Conservation (phyloP, 2,113 vertebrate genomes). For the Lutjanus erythropterus region DNA sequence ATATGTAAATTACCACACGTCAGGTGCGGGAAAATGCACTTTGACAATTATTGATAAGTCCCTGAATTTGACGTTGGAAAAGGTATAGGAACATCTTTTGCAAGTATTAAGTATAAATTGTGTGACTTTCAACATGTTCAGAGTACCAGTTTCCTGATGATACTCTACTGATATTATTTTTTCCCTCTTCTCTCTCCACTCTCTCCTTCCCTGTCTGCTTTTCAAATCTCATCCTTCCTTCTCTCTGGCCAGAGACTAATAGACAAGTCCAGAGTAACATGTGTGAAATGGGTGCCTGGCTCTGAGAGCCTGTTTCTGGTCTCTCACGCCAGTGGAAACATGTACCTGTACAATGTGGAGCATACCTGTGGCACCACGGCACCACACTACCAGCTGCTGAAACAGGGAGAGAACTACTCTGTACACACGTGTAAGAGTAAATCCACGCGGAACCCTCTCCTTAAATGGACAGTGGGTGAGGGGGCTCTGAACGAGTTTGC, state of each 20-base stretch:
- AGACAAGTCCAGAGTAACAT: constrained; percentile 98
- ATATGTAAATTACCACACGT: too few species aligned
- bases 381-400: constrained; percentile 98
- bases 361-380: constrained; percentile 96
- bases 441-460: constrained; percentile 97
- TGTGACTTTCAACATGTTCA: constrained; percentile 12
- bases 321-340: constrained; percentile 96
- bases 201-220: constrained; percentile 1
- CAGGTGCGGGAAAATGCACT: too few species aligned
- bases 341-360: constrained; percentile 99
- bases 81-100: too few species aligned
- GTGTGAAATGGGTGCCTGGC: constrained; percentile 98
- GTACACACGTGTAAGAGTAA: constrained; percentile 99
- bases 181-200: neutral
- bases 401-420: constrained; percentile 97
- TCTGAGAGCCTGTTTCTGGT: constrained; percentile 99
- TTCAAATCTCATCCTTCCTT: constrained; percentile 34
- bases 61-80: too few species aligned
- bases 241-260: constrained; percentile 93
- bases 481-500: constrained; percentile 97
- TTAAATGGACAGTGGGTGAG: constrained; percentile 98
- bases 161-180: constrained; percentile 26
- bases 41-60: too few species aligned
- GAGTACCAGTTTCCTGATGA: neutral
- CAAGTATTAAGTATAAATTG: too few species aligned